Evolutionary conservation across 1,140 invertebrate species (phyloP), one percentile per base, ranked within the genome.

Genomic region (Ostrea denselamellosa): DNA sequence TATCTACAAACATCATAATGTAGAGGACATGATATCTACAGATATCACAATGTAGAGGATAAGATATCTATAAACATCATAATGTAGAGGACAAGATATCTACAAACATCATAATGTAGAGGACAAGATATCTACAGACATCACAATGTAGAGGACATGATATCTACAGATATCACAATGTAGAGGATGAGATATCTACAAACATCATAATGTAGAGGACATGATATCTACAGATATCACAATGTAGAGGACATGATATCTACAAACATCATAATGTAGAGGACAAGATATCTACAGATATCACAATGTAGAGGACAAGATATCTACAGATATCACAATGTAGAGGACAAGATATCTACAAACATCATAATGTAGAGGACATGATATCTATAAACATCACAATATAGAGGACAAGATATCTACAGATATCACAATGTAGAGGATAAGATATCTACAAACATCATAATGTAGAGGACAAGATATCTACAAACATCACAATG

Each of bases 91-190:
- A 44, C 34, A 44, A 44, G 34, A 44, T 44, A 44, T 44, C 34
- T 44, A 5, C n/a, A 44, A 44, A 44, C 34, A 44, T 44, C 5
- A 44, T 5, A 44, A 5, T 44, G 98, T 0, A 97, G 96, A 10
- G 98, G 98, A 92, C 96, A 96, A 5, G 96, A 96, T 17, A 44
- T 44, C 5, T n/a, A n/a, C n/a, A n/a, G n/a, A n/a, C n/a, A n/a
- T 77, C 34, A 44, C 34, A 44, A 44, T 44, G 5, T 44, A 44
- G 34, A 44, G 34, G 34, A 1, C 1, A 44, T 2, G 34, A n/a
- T n/a, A n/a, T n/a, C n/a, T n/a, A 44, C 34, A 44, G 2, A 44
- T n/a, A 44, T 44, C 34, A 44, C 5, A 44, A 44, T 44, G 98
- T 1, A 97, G 96, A 10, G 98, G 98, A 92, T 96, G 96, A 5